Evolutionary conservation across 1,140 invertebrate species (phyloP).

Genomic region (Orchestia grillus): DNA sequence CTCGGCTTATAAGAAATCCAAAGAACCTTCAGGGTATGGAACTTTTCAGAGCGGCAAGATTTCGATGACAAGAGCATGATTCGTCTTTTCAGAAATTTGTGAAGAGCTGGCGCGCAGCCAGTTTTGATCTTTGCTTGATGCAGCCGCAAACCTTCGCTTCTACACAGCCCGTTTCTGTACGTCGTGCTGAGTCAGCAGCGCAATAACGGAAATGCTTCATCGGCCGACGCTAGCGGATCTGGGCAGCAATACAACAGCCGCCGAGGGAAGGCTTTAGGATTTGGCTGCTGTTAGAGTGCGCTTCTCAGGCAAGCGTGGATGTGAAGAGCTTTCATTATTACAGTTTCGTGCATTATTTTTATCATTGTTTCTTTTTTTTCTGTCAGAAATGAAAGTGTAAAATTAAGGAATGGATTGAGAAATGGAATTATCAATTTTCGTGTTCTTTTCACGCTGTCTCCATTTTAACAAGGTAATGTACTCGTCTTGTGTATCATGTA

Average conservation of each 20-base stretch:
- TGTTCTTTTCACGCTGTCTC: too few relatives aligned
- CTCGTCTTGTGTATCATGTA: too few relatives aligned
- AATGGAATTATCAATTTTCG: too few relatives aligned
- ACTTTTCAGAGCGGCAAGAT: background rate
- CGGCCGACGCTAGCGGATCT: background rate
- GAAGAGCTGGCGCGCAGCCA: background rate
- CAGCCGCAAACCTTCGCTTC: background rate
- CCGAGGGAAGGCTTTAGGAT: background rate
- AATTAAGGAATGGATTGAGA: too few relatives aligned
- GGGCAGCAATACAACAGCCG: background rate
- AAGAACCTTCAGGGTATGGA: background rate
- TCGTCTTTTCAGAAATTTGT: conserved; percentile 1
- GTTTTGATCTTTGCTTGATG: background rate
- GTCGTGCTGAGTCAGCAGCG: background rate
- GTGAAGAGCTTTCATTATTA: background rate
- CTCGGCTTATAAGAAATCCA: background rate
- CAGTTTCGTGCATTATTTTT: background rate
- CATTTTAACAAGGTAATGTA: too few relatives aligned
- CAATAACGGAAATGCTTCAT: conserved; percentile 23
- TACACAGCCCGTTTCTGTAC: background rate
- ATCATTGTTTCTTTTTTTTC: background rate
- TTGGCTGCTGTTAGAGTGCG: background rate
- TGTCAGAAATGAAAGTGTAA: too few relatives aligned
- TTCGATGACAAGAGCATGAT: background rate
- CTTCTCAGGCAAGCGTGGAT: background rate